Percentiles rank a stretch among this genome's conserved stretches.
phyloP scores from a whole-genome alignment of 2,888 invertebrate species.

The Amiota communis region DNA sequence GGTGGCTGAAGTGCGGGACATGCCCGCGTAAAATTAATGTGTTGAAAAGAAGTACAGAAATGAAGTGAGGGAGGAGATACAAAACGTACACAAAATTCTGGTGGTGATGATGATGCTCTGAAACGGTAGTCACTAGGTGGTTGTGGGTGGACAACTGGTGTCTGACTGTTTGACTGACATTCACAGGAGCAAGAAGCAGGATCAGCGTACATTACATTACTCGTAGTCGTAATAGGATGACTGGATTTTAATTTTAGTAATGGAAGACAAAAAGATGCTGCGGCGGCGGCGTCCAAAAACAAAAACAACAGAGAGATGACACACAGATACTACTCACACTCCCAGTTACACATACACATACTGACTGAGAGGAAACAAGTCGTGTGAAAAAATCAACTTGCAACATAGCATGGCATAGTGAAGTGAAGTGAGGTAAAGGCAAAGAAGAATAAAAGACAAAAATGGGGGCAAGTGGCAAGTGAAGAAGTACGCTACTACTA shows the following conservation, averaged over 20 bases:
- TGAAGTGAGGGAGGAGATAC: background rate
- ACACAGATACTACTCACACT: background rate
- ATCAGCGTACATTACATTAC: slow-evolving; percentile 39
- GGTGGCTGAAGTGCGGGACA: too few species aligned
- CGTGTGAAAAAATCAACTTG: background rate
- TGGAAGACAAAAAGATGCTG: slow-evolving; percentile 60
- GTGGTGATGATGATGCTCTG: slow-evolving; percentile 29
- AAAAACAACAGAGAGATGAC: slow-evolving; percentile 6
- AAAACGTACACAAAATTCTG: slow-evolving; percentile 33
- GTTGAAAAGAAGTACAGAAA: background rate
- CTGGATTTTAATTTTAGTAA: slow-evolving; percentile 65
- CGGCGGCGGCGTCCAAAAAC: background rate
- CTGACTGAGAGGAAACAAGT: background rate
- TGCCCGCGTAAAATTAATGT: slow-evolving; percentile 17
- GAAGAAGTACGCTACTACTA: background rate
- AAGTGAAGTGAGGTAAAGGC: background rate
- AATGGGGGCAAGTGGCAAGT: slow-evolving; percentile 1
- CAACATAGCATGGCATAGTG: background rate
- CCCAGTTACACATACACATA: background rate
- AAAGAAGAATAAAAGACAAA: slow-evolving; percentile 9
- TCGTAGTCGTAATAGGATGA: slow-evolving; percentile 63
- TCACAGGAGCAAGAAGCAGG: too few species aligned
- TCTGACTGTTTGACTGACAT: too few species aligned
- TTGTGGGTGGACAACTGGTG: too few species aligned
- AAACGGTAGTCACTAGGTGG: slow-evolving; percentile 8